Percentiles rank a stretch among this genome's conserved stretches.
These are phyloP conservation scores for Panulirus ornatus DNA, from an alignment of 1,140 invertebrate species.

Conservation along the genomic window DNA sequence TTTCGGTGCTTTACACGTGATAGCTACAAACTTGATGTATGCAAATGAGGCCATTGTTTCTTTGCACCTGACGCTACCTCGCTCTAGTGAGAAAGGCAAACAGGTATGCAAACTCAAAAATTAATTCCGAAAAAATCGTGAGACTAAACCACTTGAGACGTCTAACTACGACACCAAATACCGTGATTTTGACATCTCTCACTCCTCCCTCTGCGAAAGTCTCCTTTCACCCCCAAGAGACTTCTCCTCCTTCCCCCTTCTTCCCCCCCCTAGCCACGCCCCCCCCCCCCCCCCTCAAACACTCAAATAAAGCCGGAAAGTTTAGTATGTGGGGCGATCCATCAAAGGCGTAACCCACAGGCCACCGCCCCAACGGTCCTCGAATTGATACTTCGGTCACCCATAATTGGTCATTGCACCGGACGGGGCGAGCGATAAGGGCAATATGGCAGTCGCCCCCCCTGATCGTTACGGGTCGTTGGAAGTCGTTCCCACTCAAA, in stretches of 20 bases:
- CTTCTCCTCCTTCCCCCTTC: constrained; percentile 17
- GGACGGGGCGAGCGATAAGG: constrained; percentile 70
- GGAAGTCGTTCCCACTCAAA: constrained; percentile 72
- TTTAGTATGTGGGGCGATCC: constrained; percentile 63
- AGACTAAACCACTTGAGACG: too few species aligned
- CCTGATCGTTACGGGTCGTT: constrained; percentile 64
- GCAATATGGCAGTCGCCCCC: constrained; percentile 60
- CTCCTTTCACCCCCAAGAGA: too few species aligned
- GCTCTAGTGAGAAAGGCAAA: too few species aligned
- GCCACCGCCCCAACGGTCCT: constrained; percentile 49
- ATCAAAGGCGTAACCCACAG: constrained; percentile 64
- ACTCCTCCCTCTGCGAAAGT: too few species aligned
- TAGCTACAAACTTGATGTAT: too few species aligned
- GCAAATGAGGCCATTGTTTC: too few species aligned
- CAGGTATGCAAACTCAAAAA: too few species aligned
- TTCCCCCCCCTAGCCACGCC: background rate
- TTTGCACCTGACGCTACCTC: too few species aligned
- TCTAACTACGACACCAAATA: too few species aligned
- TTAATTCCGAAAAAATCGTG: too few species aligned
- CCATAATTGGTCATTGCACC: constrained; percentile 71
- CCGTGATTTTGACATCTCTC: constrained; percentile 31
- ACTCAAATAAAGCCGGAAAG: constrained; percentile 66
- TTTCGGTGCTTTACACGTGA: too few species aligned
- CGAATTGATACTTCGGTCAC: constrained; percentile 64
- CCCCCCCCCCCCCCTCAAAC: background rate